Percentiles rank a stretch among this genome's conserved stretches.
Conservation (phyloP, 2,797 vertebrate genomes). For the Triplophysa bombifrons region DNA sequence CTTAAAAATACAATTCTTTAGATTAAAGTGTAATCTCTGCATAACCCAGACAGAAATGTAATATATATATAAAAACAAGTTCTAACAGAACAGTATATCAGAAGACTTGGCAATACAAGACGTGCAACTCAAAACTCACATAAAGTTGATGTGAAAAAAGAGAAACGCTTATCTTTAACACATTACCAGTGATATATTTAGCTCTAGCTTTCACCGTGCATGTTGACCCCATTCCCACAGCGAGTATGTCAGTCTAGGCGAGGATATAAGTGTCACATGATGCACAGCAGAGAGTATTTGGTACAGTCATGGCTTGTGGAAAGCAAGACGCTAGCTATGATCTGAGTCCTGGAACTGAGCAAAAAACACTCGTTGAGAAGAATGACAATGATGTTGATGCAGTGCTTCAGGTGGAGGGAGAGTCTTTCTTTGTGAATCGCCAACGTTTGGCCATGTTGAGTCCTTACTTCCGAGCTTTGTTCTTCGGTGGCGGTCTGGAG, state of each 20-base stretch:
- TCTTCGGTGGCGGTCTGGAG: conserved; percentile 84
- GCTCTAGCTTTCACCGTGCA: background rate
- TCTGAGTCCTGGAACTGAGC: background rate
- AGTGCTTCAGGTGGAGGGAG: conserved; percentile 77
- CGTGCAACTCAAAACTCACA: background rate
- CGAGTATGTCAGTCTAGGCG: background rate
- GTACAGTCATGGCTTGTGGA: conserved; percentile 65
- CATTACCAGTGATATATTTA: background rate
- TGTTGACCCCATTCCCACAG: background rate
- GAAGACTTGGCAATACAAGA: too few relatives aligned
- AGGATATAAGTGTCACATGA: background rate
- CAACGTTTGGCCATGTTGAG: conserved; percentile 78
- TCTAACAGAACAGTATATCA: background rate
- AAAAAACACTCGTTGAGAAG: conserved; percentile 8
- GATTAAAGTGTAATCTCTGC: too few relatives aligned
- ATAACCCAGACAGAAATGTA: background rate
- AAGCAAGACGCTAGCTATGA: conserved; percentile 53
- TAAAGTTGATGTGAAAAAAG: background rate
- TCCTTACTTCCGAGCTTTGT: conserved; percentile 86
- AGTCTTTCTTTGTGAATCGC: conserved; percentile 82
- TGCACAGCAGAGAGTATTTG: background rate
- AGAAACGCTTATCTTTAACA: background rate
- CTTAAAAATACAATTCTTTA: background rate
- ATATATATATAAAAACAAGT: background rate
- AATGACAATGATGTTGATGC: conserved; percentile 68